Conservation (phyloP, 2,113 vertebrate genomes). For the Mus spicilegus region DNA sequence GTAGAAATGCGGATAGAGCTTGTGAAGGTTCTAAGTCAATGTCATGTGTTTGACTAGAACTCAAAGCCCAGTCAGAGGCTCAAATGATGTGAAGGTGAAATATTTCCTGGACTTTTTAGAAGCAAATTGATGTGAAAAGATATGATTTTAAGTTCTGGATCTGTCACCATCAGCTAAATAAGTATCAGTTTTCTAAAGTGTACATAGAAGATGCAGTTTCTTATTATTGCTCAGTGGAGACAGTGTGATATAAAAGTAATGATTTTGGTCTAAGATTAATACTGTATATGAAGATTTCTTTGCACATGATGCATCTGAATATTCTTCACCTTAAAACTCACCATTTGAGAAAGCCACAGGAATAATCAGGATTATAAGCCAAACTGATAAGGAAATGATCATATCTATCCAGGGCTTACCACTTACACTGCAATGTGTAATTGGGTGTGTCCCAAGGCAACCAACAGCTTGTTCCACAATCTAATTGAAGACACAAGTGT, state of each 20-base stretch:
- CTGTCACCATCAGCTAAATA: not conserved
- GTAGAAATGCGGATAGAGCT: not conserved
- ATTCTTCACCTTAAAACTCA: conserved; percentile 41
- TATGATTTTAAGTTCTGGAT: not conserved
- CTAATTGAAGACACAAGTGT: not conserved
- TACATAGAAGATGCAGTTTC: not conserved
- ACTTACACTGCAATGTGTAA: not conserved
- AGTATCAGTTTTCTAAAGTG: not conserved
- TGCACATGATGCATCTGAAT: not conserved
- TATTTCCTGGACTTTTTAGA: not conserved
- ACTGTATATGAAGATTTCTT: conserved; percentile 20
- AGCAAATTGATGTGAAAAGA: not conserved
- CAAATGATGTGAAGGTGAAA: not conserved
- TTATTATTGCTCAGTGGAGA: not conserved
- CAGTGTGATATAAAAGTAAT: not conserved
- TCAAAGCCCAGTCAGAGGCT: not conserved
- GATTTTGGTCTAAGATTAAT: not conserved
- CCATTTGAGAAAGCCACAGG: not conserved
- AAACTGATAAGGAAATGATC: not conserved
- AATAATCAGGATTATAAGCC: not conserved
- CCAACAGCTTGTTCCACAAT: not conserved
- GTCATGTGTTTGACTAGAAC: not conserved
- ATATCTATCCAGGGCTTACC: not conserved
- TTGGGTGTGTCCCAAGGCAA: not conserved
- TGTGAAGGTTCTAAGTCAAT: not conserved